Evolutionary conservation across 2,888 invertebrate species (phyloP).

Genomic region (Athripsodes cinereus): DNA sequence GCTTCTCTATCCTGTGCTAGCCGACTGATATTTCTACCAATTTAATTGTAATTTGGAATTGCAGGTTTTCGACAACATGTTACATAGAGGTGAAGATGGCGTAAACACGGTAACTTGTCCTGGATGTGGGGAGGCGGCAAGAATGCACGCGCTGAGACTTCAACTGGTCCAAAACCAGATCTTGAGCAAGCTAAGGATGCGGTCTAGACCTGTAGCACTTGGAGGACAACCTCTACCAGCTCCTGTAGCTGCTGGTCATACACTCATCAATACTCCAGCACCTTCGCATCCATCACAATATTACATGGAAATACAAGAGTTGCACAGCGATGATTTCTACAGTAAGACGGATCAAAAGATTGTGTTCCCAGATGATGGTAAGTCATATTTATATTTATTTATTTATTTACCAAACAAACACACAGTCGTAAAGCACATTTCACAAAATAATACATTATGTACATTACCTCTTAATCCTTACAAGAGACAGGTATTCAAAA

Average conservation of each 20-base stretch:
- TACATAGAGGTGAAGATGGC: slow-evolving; percentile 12
- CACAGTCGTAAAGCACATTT: no score
- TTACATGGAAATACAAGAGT: slow-evolving; percentile 30
- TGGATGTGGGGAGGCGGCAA: slow-evolving; percentile 9
- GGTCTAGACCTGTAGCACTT: slow-evolving; percentile 64
- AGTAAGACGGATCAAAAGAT: slow-evolving; percentile 80
- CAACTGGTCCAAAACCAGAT: slow-evolving; percentile 83
- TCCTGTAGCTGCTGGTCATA: slow-evolving; percentile 69
- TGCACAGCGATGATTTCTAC: slow-evolving; percentile 69
- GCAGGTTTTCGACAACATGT: slow-evolving; percentile 14
- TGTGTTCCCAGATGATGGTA: slow-evolving; percentile 57
- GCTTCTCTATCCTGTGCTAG: no score
- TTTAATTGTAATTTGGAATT: neutral
- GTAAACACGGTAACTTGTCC: neutral
- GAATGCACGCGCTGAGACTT: slow-evolving; percentile 61
- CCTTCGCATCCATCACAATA: slow-evolving; percentile 37
- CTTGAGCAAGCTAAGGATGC: slow-evolving; percentile 69
- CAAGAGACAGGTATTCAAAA: no score
- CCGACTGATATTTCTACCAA: no score
- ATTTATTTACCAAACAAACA: no score
- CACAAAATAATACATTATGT: no score
- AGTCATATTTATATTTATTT: neutral
- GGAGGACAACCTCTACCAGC: slow-evolving; percentile 61
- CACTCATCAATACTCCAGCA: slow-evolving; percentile 33
- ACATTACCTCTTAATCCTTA: no score